phyloP scores from a whole-genome alignment of 2,113 vertebrate species.

The Epinephelus lanceolatus region DNA sequence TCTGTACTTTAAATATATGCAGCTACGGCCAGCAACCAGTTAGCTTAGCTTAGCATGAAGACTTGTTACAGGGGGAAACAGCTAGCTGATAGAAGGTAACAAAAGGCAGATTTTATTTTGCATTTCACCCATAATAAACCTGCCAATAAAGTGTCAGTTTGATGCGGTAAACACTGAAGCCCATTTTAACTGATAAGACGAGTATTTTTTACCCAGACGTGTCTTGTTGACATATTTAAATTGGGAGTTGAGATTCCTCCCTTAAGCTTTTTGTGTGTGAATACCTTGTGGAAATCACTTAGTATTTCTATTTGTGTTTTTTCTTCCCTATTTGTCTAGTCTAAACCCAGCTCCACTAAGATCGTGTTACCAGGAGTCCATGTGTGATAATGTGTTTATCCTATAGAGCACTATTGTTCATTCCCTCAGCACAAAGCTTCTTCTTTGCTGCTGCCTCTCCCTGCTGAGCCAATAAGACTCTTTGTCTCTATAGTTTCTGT shows the following conservation, averaged over 20 bases:
- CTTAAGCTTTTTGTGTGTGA: background rate
- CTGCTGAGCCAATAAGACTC: constrained; percentile 22
- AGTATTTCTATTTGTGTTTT: background rate
- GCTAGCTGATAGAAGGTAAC: background rate
- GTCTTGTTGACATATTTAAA: background rate
- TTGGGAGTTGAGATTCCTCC: background rate
- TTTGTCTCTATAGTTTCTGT: constrained; percentile 45
- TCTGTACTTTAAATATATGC: too few relatives aligned
- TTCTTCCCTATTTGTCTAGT: constrained; percentile 1
- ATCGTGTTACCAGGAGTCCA: constrained; percentile 21
- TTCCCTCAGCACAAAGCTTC: constrained; percentile 61
- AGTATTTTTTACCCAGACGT: background rate
- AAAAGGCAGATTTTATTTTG: background rate
- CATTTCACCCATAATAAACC: background rate
- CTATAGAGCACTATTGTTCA: constrained; percentile 52
- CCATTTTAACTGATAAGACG: background rate
- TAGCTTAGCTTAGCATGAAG: background rate
- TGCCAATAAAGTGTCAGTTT: background rate
- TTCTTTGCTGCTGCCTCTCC: constrained; percentile 38
- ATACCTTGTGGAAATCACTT: background rate
- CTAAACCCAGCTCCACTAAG: constrained; percentile 9
- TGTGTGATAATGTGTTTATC: constrained; percentile 32
- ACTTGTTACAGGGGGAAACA: background rate
- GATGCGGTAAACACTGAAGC: background rate
- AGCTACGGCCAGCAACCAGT: background rate